Base-by-base conservation (phyloP, 2,113 vertebrate species). In the Ammodytes marinus region DNA sequence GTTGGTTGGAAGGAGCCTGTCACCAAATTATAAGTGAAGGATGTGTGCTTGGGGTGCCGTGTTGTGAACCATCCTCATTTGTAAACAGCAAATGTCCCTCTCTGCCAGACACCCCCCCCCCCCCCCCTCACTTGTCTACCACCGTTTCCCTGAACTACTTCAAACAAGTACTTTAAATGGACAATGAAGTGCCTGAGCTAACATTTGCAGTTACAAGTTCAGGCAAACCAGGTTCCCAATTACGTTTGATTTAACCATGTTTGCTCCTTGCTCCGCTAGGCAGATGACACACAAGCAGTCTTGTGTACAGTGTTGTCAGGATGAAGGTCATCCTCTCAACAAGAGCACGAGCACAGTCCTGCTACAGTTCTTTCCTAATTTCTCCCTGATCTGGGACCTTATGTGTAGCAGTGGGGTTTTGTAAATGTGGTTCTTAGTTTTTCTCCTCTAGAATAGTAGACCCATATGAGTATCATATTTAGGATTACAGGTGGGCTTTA, bases 251-350 rank as follows among this genome's bases (percentile, higher is more conserved):
- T 74, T 69, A 69, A 74, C 14, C 12, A 43, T 79, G 71, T 84
- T 68, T 40, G 40, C 40, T 80, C 1, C 2, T 10, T 46, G 13
- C 9, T 69, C 27, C 54, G 45, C 9, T 19, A 35, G 52, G 74
- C 12, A 58, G 45, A 69, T 57, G 54, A 80, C 45, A 66, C 42
- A 50, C 6, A 1, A 59, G 42, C 35, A 39, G 39, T 42, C 14
- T 35, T 46, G 39, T 66, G 39, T 40, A n/a, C 17, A 43, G 55
- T 49, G 52, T 45, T 64, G 66, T 74, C 19, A 47, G 78, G 59
- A 53, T 83, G 69, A 92, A 90, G 88, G 80, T 88, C 84, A 83
- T 55, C 66, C 69, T 85, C 79, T 82, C 68, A 88, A 82, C 19
- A 61, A 58, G 8, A 57, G 47, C 35, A 8, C 35, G 52, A 57